Evolutionary conservation across 2,113 vertebrate genomes (phyloP), one percentile per base, ranked within the genome.

Genomic region (Festucalex cinctus): DNA sequence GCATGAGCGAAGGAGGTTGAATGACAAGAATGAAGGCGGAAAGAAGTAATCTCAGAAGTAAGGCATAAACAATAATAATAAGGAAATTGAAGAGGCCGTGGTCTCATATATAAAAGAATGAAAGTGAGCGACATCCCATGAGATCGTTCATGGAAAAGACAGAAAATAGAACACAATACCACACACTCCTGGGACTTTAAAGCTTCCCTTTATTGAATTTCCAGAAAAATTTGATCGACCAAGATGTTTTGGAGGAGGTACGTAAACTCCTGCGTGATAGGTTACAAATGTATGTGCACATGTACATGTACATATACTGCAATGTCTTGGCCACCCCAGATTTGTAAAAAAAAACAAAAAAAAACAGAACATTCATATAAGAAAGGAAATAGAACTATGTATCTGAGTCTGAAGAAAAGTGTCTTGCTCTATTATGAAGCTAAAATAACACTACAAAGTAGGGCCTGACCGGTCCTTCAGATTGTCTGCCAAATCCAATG

Each of bases 1-100:
- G 78, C 79, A 66, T 82, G 80, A 81, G 74, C 61, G 65, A 63
- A 79, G 68, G 75, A 78, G 53, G 77, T 22, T 81, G 75, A 85
- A 87, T 77, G 63, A 59, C 68, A 53, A 51, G 60, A 54, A n/a
- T 28, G n/a, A 19, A 36, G 66, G 2, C 17, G 41, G 46, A 57
- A 39, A 66, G 73, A 83, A 70, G 66, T 70, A 41, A 75, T 19
- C 14, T 58, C 14, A 24, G 20, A 28, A 54, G 67, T n/a, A 70
- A 61, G 49, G 20, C 20, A 39, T 36, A 17, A 59, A 35, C 39
- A 58, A 28, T 68, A 37, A 76, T 63, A 20, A 22, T 63, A 69
- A n/a, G n/a, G n/a, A n/a, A n/a, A n/a, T n/a, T 24, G 65, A 72
- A 74, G 58, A 65, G 67, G 58, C 36, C 4, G 62, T 53, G 39